A percentile compares a stretch with the other conserved stretches of the same genome.
Conservation (phyloP, 2,888 invertebrate species). For the Schizaphis graminum region DNA sequence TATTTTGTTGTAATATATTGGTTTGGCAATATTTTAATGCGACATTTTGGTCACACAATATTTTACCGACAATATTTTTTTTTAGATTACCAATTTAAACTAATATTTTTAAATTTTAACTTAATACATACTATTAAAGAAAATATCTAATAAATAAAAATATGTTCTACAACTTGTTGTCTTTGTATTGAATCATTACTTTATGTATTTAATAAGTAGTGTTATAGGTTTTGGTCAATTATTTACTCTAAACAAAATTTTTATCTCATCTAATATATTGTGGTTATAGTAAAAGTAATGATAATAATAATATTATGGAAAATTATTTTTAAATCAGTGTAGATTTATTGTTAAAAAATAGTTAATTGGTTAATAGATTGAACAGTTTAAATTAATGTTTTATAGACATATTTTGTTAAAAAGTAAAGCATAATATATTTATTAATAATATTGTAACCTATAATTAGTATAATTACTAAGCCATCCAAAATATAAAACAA, state of each 20-base stretch:
- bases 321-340: neutral
- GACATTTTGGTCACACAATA: too few relatives aligned
- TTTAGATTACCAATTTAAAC: neutral
- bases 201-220: neutral
- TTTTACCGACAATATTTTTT: too few relatives aligned
- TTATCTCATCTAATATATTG: neutral
- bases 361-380: neutral
- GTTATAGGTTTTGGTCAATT: too few relatives aligned
- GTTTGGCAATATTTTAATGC: too few relatives aligned
- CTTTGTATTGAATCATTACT: neutral
- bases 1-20: too few relatives aligned
- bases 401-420: neutral
- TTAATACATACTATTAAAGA: neutral
- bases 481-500: neutral
- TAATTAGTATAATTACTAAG: neutral
- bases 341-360: neutral
- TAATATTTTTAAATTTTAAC: neutral
- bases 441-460: neutral
- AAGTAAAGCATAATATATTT: neutral
- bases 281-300: neutral
- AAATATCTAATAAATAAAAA: neutral
- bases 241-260: neutral
- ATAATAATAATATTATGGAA: neutral
- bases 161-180: neutral
- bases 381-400: neutral